Evolutionary conservation across 2,113 vertebrate genomes (phyloP), one percentile per base, ranked within the genome.

Genomic region (Neodon shergylaensis): DNA sequence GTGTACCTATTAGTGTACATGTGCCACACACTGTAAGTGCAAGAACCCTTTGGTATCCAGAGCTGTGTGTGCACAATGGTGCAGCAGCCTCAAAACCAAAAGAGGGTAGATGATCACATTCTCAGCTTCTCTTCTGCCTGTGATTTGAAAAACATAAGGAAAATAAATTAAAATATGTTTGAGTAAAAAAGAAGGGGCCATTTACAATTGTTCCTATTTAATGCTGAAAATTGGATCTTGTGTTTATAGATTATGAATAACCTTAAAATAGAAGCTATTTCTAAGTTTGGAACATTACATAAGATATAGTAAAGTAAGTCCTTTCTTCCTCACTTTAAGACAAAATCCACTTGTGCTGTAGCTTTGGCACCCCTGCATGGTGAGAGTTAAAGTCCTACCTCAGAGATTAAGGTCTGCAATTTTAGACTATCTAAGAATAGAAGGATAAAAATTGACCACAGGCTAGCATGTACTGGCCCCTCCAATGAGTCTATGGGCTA

Each of bases 351-450:
- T 65, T 72, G 70, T 90, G 33, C 52, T 39, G 88, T 96, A 94
- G 92, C 96, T 97, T 95, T 90, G 88, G 63, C 19, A 82, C 70
- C 61, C 81, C 87, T 95, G 86, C 68, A 47, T 92, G 65, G 96
- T 89, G 39, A 92, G 95, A 97, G 68, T 95, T 95, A 95, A 94
- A 90, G 66, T 95, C 79, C 91, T 94, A 96, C 73, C 88, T 95
- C 88, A 66, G 94, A 97, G 95, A 96, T 96, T 92, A 97, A 97
- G 88, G 68, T 83, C 70, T 86, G 66, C 94, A 97, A 96, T 96
- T 97, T 97, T 97, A 98, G 84, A 93, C 82, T 74, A 79, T 96
- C 94, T 96, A 97, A 97, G 94, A 97, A 97, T 95, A 97, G 94
- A 90, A 92, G 90, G 94, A 96, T 96, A 96, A 96, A 96, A 97